Base-by-base conservation (phyloP, 1,140 invertebrate genomes). In the Mercenaria mercenaria region DNA sequence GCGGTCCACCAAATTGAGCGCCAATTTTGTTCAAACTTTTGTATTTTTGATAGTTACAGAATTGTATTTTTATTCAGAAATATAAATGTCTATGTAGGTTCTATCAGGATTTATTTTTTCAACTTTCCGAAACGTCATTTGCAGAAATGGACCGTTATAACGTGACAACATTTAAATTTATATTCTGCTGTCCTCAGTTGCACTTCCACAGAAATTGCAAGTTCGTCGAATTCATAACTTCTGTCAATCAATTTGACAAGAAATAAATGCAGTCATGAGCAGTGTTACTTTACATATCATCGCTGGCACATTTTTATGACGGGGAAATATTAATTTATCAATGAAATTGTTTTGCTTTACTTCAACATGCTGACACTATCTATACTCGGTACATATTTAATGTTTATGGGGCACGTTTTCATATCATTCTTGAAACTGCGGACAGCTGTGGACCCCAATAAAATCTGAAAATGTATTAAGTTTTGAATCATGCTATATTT, bases 401-500 rank as follows among this genome's bases (percentile, higher is more conserved):
- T 74, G 69, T 74, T 74, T 39, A 47, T 41, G 4, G 15, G 37
- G 2, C 37, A 47, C 69, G 26, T 39, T 74, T 74, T 41, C 41
- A 74, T 74, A 41, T 39, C 37, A 4, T 20, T 39, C 41, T n/a
- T 39, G 69, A 74, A 47, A 74, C 23, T 41, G 41, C 37, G 37
- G 69, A 74, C 69, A 74, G 69, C 37, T 74, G 69, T 74, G 37
- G 41, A 74, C 37, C 20, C 1, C 29, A 41, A 74, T 39, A 74
- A 74, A 74, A 41, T 23, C 41, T 26, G 59, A 64, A 47, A 74
- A 47, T 47, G 37, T 69, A 74, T 74, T 74, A 74, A 74, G 69
- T 74, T 74, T 74, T 74, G 69, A 74, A 74, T 74, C 41, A 20
- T 39, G 69, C 8, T 74, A 41, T 74, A 74, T 74, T 74, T 74